These are phyloP conservation scores for Bombus affinis DNA, from an alignment of 1,140 invertebrate genomes.

Conservation along the genomic window DNA sequence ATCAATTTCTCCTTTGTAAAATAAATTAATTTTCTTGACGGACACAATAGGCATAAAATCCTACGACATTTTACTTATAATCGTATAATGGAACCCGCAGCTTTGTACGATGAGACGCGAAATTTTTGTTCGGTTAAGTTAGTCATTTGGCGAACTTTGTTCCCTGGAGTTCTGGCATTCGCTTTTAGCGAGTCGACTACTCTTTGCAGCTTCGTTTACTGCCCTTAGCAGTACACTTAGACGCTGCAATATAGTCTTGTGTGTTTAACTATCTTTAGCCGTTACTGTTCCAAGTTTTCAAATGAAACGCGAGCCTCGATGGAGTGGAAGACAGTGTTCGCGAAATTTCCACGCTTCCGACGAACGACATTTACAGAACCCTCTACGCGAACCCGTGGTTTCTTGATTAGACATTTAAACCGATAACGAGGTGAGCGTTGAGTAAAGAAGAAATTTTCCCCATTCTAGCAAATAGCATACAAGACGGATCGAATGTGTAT, in stretches of 20 bases:
- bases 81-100: background rate
- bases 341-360: background rate
- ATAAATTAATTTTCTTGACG: background rate
- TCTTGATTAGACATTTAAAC: background rate
- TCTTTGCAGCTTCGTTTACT: conserved; percentile 23
- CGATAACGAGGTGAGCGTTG: background rate
- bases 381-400: background rate
- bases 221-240: conserved; percentile 12
- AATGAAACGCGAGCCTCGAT: conserved; percentile 4
- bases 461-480: background rate
- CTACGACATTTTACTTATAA: background rate
- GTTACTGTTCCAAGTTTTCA: conserved; percentile 27
- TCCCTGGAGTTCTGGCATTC: conserved; percentile 38
- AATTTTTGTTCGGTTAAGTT: conserved; percentile 24
- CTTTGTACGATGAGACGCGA: background rate
- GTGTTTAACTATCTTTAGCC: conserved; percentile 38
- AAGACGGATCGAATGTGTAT: background rate
- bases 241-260: conserved; percentile 1
- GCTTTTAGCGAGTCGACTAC: conserved; percentile 18
- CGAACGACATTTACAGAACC: no score
- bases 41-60: background rate
- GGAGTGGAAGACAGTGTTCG: background rate
- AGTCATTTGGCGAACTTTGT: conserved; percentile 30
- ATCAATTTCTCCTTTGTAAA: no score
- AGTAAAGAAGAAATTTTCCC: background rate